Conservation (phyloP, 2,113 vertebrate species). For the Recurvirostra avosetta region DNA sequence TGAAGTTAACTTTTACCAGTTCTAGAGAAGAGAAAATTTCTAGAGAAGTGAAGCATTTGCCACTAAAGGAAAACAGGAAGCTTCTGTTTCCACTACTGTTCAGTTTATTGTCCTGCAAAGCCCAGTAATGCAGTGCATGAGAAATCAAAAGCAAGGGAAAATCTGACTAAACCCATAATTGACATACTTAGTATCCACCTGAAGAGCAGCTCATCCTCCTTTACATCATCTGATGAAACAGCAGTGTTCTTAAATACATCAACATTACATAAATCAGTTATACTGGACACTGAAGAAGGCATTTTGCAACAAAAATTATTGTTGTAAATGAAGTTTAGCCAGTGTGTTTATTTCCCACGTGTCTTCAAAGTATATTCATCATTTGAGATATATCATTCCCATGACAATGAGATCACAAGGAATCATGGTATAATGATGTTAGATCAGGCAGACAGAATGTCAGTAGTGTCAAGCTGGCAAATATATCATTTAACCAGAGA, state of each 20-base stretch:
- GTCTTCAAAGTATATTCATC: not conserved
- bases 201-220: not conserved
- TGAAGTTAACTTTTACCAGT: not conserved
- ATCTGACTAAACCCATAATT: not conserved
- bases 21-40: not conserved
- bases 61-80: not conserved
- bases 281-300: not conserved
- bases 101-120: not conserved
- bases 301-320: not conserved
- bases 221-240: not conserved
- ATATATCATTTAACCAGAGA: constrained; percentile 7
- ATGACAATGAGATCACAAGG: not conserved
- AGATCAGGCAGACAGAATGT: not conserved
- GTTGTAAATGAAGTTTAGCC: not conserved
- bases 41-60: not conserved
- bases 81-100: not conserved
- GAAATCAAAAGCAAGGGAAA: not conserved
- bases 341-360: not conserved
- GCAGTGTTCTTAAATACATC: not conserved
- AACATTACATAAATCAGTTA: not conserved
- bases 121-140: not conserved
- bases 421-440: not conserved
- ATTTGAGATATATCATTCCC: not conserved
- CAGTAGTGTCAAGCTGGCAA: not conserved
- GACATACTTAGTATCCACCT: not conserved